These are phyloP conservation scores for Hirtodrosophila trivittata DNA, from an alignment of 2,888 invertebrate genomes.

Conservation along the genomic window DNA sequence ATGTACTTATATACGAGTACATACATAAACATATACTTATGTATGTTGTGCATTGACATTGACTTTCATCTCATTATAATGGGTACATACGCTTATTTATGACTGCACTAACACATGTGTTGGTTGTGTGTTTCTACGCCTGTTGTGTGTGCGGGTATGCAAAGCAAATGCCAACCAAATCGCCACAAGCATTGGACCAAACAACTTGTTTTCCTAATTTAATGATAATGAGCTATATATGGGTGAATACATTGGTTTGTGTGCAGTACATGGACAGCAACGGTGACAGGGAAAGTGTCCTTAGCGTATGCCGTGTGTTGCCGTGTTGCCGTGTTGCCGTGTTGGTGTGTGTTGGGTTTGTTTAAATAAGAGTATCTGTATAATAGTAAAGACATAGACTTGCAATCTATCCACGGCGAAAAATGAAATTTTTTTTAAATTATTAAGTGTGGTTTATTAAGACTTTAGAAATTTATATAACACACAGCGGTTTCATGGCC, in stretches of 20 bases:
- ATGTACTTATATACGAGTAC: background rate
- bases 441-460: too few species aligned
- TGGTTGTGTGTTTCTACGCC: background rate
- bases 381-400: too few species aligned
- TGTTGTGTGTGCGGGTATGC: conserved; percentile 10
- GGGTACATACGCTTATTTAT: conserved; percentile 70
- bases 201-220: conserved; percentile 74
- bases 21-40: conserved; percentile 4
- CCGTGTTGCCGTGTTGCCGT: background rate
- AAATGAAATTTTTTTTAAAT: too few species aligned
- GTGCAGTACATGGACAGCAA: conserved; percentile 14
- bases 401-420: too few species aligned
- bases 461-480: too few species aligned
- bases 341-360: too few species aligned
- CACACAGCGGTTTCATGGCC: too few species aligned
- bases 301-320: conserved; percentile 13
- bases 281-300: conserved; percentile 30
- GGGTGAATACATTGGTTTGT: conserved; percentile 47
- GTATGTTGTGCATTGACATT: conserved; percentile 67
- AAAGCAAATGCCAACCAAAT: conserved; percentile 39
- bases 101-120: conserved; percentile 46
- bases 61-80: conserved; percentile 79
- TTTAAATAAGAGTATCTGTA: too few species aligned
- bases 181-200: conserved; percentile 58
- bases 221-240: conserved; percentile 77